Evolutionary conservation across 2,113 vertebrate genomes (phyloP), one percentile per base, ranked within the genome.

Genomic region (Colaptes auratus): DNA sequence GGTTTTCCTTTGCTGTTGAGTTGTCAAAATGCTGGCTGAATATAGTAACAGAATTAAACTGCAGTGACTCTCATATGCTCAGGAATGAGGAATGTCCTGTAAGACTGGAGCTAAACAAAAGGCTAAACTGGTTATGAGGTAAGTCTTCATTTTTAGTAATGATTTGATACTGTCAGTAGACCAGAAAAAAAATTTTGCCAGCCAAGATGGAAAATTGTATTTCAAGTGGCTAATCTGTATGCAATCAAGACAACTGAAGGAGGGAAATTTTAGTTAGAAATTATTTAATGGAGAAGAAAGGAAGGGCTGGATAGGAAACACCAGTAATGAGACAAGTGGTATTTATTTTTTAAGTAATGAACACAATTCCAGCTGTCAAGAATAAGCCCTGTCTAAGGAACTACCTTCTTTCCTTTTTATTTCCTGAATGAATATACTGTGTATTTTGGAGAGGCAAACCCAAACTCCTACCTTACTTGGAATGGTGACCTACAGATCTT

Each of bases 251-350:
- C 94, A 67, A 81, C 52, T 10, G 84, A 15, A 88, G 72, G 53
- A 89, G 55, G 71, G 71, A 96, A 72, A 39, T 25, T 64, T 35
- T 67, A 85, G 83, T 36, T 94, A 96, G 96, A 97, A 97, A 94
- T 97, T 82, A 98, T 71, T 97, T 95, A 96, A 88, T 25, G 55
- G 56, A 55, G 39, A 90, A 86, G 59, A 94, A 84, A 95, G 92
- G 76, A 90, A 94, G 88, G 53, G 69, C 64, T 78, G 83, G 82
- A 71, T 70, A 67, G 82, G 42, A 88, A 86, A 48, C 56, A 63
- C 9, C 72, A 72, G 36, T 18, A 48, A 28, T 30, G 42, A 66
- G 55, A 56, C 35, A 82, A 55, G 50, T 0, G 1, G n/a, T 31
- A 19, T 36, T 46, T 90, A 58, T 86, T 80, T 82, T 24, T 59